Conservation (phyloP, 2,113 vertebrate species). For the Neogale vison region DNA sequence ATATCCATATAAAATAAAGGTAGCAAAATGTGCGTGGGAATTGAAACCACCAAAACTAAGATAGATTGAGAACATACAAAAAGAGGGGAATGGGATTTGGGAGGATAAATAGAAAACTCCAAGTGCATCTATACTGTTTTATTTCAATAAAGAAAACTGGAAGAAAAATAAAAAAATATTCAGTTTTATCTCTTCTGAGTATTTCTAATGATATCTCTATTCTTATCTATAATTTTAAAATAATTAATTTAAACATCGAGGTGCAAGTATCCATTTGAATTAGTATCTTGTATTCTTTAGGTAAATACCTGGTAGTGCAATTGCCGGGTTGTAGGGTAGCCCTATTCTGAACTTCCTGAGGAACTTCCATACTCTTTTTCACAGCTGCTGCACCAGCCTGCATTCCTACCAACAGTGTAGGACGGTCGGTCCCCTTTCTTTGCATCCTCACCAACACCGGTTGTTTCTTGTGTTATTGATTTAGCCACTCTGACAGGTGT, state of each 20-base stretch:
- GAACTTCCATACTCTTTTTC: background rate
- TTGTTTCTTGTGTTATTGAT: background rate
- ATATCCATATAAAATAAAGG: background rate
- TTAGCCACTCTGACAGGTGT: background rate
- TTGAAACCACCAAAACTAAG: conserved; percentile 31
- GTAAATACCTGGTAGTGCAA: background rate
- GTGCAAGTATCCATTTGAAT: background rate
- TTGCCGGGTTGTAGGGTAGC: background rate
- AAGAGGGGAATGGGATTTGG: background rate
- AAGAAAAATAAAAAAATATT: conserved; percentile 16
- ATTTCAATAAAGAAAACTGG: background rate
- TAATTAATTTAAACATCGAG: background rate
- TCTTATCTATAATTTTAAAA: conserved; percentile 4
- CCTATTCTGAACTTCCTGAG: background rate
- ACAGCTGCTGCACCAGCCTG: background rate
- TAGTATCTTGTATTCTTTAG: background rate
- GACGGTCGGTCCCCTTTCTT: background rate
- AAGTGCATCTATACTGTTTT: background rate
- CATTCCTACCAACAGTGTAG: background rate
- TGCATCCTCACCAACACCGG: background rate
- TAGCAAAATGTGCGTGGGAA: conserved; percentile 3
- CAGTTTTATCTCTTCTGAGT: background rate
- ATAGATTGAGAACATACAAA: background rate
- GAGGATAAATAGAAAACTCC: background rate
- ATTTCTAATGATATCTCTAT: background rate